A percentile compares a stretch with the other conserved stretches of the same genome.
Conservation (phyloP, 2,888 invertebrate genomes). For the Alviniconcha strummeri region DNA sequence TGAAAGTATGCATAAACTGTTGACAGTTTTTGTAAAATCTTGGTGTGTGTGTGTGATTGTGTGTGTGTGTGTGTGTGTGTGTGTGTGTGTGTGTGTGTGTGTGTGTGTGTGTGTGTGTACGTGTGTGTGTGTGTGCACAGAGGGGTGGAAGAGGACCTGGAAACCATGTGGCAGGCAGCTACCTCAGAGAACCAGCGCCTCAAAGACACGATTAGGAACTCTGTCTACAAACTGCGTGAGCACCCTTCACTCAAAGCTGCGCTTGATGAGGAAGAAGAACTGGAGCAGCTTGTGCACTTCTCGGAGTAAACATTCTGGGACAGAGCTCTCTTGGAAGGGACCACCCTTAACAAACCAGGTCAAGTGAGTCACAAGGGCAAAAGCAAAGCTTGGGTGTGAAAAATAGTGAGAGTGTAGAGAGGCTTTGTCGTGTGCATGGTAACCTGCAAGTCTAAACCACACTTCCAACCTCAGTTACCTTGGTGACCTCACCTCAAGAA, state of each 20-base stretch:
- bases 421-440: too few species aligned
- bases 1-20: too few species aligned
- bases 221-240: constrained; percentile 59
- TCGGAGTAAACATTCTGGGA: constrained; percentile 25
- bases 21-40: background rate
- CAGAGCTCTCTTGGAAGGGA: too few species aligned
- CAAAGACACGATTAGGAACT: constrained; percentile 62
- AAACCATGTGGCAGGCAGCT: constrained; percentile 71
- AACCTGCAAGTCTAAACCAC: too few species aligned
- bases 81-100: constrained; percentile 9
- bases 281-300: constrained; percentile 35
- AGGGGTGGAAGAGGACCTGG: constrained; percentile 68
- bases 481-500: too few species aligned
- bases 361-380: too few species aligned
- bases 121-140: constrained; percentile 46
- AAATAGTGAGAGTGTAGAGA: too few species aligned
- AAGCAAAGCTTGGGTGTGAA: too few species aligned
- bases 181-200: constrained; percentile 67
- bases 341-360: too few species aligned
- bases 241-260: constrained; percentile 56
- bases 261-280: constrained; percentile 54
- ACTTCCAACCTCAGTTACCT: too few species aligned
- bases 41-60: background rate
- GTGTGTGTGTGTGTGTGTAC: background rate
- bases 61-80: background rate